Evolutionary conservation across 2,113 vertebrate genomes (phyloP), one percentile per base, ranked within the genome.

Genomic region (Phalacrocorax aristotelis): DNA sequence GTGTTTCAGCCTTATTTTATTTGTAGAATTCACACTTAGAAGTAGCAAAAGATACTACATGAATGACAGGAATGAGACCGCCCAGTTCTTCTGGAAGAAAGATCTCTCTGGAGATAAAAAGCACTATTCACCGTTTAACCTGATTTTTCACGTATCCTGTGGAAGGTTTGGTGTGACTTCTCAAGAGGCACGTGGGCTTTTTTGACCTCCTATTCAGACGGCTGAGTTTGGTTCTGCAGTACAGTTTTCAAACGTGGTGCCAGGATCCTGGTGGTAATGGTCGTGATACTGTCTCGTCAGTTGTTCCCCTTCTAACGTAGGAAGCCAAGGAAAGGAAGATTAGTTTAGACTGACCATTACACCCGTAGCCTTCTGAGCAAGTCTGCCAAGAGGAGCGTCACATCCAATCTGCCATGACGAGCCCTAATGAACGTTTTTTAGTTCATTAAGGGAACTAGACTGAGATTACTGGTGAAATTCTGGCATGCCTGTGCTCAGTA

Each of bases 121-220:
- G 3, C 25, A 16, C 17, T 57, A 8, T 30, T n/a, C 18, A 71
- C 3, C 5, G 48, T 62, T 46, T 66, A 85, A 60, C 16, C 15
- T 1, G 1, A n/a, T 26, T 70, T 81, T 92, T 91, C 11, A 58
- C 64, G 66, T 75, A 19, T 42, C 7, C 9, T 0, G 0, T 26
- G 8, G 17, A 61, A 81, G 1, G 1, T 69, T 74, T 81, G 10
- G 6, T 48, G 32, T 55, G 49, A 78, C 6, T 74, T 44, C 15
- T 48, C 8, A 60, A 81, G 29, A 10, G 25, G 9, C 14, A 36
- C 1, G 1, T 26, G 5, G 2, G 0, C 3, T 32, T 46, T 70
- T 77, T 77, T n/a, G 60, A 68, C 8, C 46, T 80, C 15, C 7
- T n/a, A 4, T 57, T 86, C 42, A 76, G 57, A 76, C 36, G 26